These are phyloP conservation scores for Microcebus jonahi DNA, from an alignment of 2,113 vertebrate genomes.

Conservation along the genomic window DNA sequence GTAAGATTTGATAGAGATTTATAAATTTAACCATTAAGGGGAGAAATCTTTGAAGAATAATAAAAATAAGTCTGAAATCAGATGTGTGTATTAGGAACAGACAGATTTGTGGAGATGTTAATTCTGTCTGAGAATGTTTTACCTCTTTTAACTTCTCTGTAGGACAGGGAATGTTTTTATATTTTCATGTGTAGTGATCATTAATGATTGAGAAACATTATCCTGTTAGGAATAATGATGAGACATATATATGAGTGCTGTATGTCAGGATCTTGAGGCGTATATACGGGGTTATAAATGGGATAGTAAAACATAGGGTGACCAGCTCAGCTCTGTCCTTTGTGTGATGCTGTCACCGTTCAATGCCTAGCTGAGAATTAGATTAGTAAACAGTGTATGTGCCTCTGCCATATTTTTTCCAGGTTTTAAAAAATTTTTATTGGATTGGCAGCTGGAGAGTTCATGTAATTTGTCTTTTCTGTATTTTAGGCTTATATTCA, in stretches of 20 bases:
- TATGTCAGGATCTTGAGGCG: not conserved
- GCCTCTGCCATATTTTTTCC: not conserved
- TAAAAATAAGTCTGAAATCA: not conserved
- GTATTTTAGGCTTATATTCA: slow-evolving; percentile 22
- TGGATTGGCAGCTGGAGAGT: not conserved
- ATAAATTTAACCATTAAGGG: not conserved
- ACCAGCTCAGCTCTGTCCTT: not conserved
- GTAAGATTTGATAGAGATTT: slow-evolving; percentile 14
- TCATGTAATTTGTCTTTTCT: slow-evolving; percentile 18
- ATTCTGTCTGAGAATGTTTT: not conserved
- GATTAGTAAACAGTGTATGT: not conserved
- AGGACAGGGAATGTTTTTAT: not conserved
- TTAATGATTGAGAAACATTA: not conserved
- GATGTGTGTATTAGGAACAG: slow-evolving; percentile 5
- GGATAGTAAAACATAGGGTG: not conserved
- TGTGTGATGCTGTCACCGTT: slow-evolving; percentile 15
- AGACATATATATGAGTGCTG: not conserved
- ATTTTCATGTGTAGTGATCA: not conserved
- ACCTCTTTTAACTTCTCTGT: not conserved
- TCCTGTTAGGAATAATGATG: not conserved
- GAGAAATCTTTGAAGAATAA: slow-evolving; percentile 42
- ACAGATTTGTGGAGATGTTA: not conserved
- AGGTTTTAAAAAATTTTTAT: slow-evolving; percentile 29
- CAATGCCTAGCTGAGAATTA: slow-evolving; percentile 14
- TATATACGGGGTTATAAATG: not conserved